Conservation (phyloP, 2,113 vertebrate species). For the Corythaixoides concolor region DNA sequence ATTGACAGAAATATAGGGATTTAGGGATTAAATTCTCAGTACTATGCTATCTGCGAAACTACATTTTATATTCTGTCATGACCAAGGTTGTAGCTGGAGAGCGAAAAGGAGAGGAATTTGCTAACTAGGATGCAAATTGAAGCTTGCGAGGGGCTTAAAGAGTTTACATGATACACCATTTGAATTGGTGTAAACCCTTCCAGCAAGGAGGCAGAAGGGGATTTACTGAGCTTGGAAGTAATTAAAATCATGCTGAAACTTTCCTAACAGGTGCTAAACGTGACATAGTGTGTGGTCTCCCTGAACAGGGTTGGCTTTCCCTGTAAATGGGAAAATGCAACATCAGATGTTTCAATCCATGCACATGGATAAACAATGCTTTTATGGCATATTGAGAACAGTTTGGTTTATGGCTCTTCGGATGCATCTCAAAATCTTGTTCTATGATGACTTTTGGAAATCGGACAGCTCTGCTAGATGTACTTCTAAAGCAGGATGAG, state of each 20-base stretch:
- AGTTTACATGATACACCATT: not conserved
- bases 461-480: not conserved
- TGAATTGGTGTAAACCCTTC: slow-evolving; percentile 1
- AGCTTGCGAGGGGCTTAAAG: not conserved
- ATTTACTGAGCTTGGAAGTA: slow-evolving; percentile 28
- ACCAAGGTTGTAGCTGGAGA: not conserved
- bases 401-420: slow-evolving; percentile 32
- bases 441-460: slow-evolving; percentile 3
- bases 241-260: slow-evolving; percentile 30
- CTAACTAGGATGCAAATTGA: not conserved
- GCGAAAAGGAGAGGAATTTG: not conserved
- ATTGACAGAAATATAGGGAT: not conserved
- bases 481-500: not conserved
- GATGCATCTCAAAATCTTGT: slow-evolving; percentile 1
- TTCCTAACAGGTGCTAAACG: slow-evolving; percentile 36
- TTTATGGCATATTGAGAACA: not conserved
- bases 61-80: not conserved
- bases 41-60: not conserved
- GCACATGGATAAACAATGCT: not conserved
- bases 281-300: slow-evolving; percentile 47
- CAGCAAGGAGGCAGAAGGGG: slow-evolving; percentile 11
- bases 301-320: not conserved
- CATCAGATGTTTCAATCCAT: not conserved
- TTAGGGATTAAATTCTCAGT: not conserved
- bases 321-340: not conserved